Base-by-base conservation (phyloP, 1,140 invertebrate genomes). In the Ephestia elutella region DNA sequence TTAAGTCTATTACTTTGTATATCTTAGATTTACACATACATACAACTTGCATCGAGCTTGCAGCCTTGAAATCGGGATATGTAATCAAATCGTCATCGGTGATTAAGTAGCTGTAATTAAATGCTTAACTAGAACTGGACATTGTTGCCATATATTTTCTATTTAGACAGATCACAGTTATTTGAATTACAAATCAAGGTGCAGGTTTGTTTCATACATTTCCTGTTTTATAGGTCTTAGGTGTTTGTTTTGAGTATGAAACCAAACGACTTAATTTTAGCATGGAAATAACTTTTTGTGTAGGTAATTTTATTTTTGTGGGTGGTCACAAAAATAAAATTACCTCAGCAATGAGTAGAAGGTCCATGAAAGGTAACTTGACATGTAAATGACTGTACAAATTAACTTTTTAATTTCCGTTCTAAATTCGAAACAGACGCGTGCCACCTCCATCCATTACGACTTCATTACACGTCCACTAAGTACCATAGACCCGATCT, bases 71-170 rank as follows among this genome's bases (percentile, higher is more conserved):
- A 48, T 48, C 0, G 54, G 3, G 32, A 20, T 56, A 56, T 56
- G 60, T 64, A 65, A 73, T 73, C 71, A 62, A 65, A 67, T 64
- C 62, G 57, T 67, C 67, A 70, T 70, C 69, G 54, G 60, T 69
- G 69, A 71, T 74, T 75, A 71, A 75, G 70, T 71, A 71, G 68
- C 62, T 68, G 71, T 70, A 75, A 75, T 72, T 72, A 70, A 68
- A 72, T 60, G 66, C 57, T 58, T 64, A 53, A 53, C 13, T 18
- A 25, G 15, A 44, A 44, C 38, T 15, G 0, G 10, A 17, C 38
- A 32, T 7, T 32, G 30, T 32, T 32, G 38, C 38, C 38, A 44
- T 44, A 44, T 44, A 44, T 44, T 44, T 44, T 44, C 13, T 44
- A 15, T 44, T 44, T n/a, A 44, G 38, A 44, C 38, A 17, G 13